phyloP scores from a whole-genome alignment of 2,888 invertebrate genomes.

The Caenorhabditis becei region DNA sequence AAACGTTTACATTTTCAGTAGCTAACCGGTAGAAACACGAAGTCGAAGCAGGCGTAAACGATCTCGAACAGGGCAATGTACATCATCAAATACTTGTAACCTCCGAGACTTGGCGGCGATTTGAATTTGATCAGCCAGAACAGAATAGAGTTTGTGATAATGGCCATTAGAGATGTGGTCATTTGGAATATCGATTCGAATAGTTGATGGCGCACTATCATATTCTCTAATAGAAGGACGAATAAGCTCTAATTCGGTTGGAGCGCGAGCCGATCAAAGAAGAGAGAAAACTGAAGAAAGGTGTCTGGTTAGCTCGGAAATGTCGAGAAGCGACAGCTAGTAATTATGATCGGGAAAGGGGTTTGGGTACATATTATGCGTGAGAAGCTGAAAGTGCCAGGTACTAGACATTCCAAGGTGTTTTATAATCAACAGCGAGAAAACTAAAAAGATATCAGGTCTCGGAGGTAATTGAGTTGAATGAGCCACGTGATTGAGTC shows the following conservation, averaged over 20 bases:
- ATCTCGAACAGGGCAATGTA: not conserved
- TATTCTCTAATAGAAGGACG: constrained; percentile 9
- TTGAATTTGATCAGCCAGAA: not conserved
- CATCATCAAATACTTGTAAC: constrained; percentile 27
- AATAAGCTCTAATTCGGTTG: no score
- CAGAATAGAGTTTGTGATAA: not conserved
- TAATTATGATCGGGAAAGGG: no score
- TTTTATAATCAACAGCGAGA: no score
- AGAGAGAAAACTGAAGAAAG: not conserved
- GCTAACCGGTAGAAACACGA: not conserved
- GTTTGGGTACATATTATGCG: no score
- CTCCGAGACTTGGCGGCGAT: not conserved
- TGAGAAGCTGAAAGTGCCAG: no score
- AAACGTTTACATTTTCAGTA: not conserved
- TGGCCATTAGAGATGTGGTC: not conserved
- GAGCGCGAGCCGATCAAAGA: no score
- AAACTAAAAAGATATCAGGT: no score
- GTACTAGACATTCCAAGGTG: no score
- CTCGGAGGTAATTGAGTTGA: no score
- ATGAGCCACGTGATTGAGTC: no score
- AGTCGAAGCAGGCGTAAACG: not conserved
- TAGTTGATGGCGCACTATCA: not conserved
- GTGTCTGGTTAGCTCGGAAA: no score
- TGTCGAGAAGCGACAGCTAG: no score
- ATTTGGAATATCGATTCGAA: constrained; percentile 1